These are phyloP conservation scores for Leuctra nigra DNA, from an alignment of 2,888 invertebrate species.

Conservation along the genomic window DNA sequence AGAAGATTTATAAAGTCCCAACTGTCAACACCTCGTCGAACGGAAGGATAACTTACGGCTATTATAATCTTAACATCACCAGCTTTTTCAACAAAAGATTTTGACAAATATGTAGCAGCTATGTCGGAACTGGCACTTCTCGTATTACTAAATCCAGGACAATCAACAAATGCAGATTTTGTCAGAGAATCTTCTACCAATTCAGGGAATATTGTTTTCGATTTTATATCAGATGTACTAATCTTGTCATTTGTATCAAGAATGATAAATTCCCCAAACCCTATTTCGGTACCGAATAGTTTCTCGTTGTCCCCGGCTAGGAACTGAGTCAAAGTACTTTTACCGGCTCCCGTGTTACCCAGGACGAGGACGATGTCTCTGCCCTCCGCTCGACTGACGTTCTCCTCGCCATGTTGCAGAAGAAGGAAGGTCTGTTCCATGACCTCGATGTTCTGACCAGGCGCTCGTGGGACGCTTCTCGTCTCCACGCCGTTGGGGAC, in stretches of 20 bases:
- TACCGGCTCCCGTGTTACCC: slow-evolving; percentile 27
- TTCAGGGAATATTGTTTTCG: not conserved
- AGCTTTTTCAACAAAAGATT: slow-evolving; percentile 32
- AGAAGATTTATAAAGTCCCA: slow-evolving; percentile 22
- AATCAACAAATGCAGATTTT: slow-evolving; percentile 24
- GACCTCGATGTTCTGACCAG: too few species aligned
- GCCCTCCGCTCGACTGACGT: not conserved
- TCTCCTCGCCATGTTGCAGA: too few species aligned
- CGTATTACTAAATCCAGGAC: slow-evolving; percentile 29
- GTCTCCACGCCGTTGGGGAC: too few species aligned
- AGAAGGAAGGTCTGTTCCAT: too few species aligned
- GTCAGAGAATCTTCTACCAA: slow-evolving; percentile 15
- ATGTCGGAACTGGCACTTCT: slow-evolving; percentile 32
- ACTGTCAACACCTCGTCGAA: slow-evolving; percentile 25
- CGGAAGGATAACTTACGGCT: slow-evolving; percentile 32
- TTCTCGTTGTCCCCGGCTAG: slow-evolving; percentile 20
- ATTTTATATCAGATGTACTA: not conserved
- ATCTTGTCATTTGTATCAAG: not conserved
- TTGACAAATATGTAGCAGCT: slow-evolving; percentile 34
- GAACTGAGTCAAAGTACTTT: slow-evolving; percentile 24
- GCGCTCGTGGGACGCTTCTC: too few species aligned
- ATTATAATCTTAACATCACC: slow-evolving; percentile 33
- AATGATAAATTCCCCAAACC: slow-evolving; percentile 17
- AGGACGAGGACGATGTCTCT: slow-evolving; percentile 19
- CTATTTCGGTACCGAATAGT: slow-evolving; percentile 16